Percentiles rank a stretch among this genome's conserved stretches.
These are phyloP conservation scores for Endomychus coccineus DNA, from an alignment of 2,888 invertebrate species.

Conservation along the genomic window DNA sequence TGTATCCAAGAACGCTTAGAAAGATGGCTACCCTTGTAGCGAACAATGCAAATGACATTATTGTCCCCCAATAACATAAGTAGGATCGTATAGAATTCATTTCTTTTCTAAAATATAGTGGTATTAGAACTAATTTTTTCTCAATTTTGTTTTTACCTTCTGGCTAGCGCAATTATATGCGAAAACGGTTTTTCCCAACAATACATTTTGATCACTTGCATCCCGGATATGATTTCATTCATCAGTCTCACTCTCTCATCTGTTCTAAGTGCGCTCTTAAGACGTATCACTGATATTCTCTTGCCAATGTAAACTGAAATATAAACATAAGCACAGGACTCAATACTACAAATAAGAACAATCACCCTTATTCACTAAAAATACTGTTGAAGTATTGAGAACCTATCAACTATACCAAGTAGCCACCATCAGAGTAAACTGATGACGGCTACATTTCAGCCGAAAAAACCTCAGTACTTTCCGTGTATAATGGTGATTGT, in stretches of 20 bases:
- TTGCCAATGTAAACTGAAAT: slow-evolving; percentile 39
- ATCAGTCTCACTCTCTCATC: slow-evolving; percentile 61
- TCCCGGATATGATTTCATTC: slow-evolving; percentile 66
- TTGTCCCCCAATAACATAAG: slow-evolving; percentile 68
- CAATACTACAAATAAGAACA: too few relatives aligned
- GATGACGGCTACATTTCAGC: too few relatives aligned
- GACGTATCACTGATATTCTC: slow-evolving; percentile 36
- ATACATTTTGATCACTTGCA: slow-evolving; percentile 92
- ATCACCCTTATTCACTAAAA: too few relatives aligned
- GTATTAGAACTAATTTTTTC: too few relatives aligned
- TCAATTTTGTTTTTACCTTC: too few relatives aligned
- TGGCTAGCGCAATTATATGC: slow-evolving; percentile 64
- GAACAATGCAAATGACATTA: slow-evolving; percentile 80
- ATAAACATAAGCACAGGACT: too few relatives aligned
- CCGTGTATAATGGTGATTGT: too few relatives aligned
- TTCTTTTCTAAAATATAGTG: slow-evolving; percentile 56
- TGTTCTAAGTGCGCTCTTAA: slow-evolving; percentile 53
- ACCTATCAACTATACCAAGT: too few relatives aligned
- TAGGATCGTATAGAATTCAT: slow-evolving; percentile 65
- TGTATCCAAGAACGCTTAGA: slow-evolving; percentile 71
- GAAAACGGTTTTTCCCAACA: slow-evolving; percentile 92
- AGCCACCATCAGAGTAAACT: too few relatives aligned
- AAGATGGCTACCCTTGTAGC: slow-evolving; percentile 82
- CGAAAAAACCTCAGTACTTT: too few relatives aligned
- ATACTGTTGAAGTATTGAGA: too few relatives aligned